A percentile compares a stretch with the other conserved stretches of the same genome.
Evolutionary conservation across 2,113 vertebrate genomes (phyloP).

Genomic region (Centrocercus urophasianus): DNA sequence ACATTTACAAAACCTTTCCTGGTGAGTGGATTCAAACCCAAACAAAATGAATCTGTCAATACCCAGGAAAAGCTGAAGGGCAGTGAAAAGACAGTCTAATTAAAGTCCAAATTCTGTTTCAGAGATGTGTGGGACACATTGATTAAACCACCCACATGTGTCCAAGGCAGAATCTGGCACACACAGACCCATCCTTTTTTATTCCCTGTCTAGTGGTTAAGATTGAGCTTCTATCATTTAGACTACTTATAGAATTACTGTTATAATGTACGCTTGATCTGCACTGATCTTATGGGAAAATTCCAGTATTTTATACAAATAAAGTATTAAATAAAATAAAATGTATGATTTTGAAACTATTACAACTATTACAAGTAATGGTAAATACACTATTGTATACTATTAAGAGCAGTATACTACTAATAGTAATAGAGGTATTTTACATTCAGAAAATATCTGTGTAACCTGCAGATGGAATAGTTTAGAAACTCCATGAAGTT

Average conservation of each 20-base stretch:
- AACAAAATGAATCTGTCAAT: neutral
- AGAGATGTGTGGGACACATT: constrained; percentile 7
- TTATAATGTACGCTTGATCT: neutral
- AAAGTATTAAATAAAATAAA: neutral
- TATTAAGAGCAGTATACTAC: neutral
- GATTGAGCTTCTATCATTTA: neutral
- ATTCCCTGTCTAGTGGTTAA: neutral
- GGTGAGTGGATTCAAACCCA: neutral
- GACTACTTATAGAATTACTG: neutral
- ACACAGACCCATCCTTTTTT: constrained; percentile 11
- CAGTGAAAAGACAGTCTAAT: constrained; percentile 56
- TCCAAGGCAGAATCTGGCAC: constrained; percentile 38
- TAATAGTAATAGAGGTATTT: neutral
- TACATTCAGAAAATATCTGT: neutral
- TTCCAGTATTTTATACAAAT: neutral
- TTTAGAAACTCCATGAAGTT: neutral
- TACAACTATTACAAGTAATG: neutral
- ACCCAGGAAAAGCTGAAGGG: neutral
- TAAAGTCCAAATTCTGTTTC: constrained; percentile 30
- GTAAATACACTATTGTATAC: neutral
- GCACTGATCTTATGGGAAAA: neutral
- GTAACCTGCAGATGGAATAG: neutral
- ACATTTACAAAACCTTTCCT: neutral
- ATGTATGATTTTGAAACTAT: neutral
- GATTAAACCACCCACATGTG: constrained; percentile 43